phyloP scores from a whole-genome alignment of 92 coral and sea anemone species.

The Hydrozoanthus gracilis region DNA sequence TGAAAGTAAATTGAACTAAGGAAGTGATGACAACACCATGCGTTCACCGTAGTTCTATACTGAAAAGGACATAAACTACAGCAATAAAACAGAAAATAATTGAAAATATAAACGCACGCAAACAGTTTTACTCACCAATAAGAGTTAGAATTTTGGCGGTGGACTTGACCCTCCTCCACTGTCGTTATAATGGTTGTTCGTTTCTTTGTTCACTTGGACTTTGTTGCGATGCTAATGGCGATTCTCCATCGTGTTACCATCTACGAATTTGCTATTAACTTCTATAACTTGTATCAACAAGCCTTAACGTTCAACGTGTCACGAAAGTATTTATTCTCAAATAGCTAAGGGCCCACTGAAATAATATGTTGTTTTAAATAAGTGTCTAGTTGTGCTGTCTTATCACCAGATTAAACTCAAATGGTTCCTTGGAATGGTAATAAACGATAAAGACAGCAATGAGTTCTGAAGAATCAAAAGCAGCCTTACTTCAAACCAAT shows the following conservation, averaged over 20 bases:
- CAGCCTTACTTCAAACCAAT: neutral
- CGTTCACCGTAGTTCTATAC: no score
- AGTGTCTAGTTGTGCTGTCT: neutral
- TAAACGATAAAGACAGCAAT: neutral
- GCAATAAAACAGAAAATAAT: neutral
- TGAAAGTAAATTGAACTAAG: no score
- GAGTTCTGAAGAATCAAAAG: neutral
- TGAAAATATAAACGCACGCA: neutral
- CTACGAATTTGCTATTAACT: neutral
- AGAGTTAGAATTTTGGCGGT: constrained; percentile 23
- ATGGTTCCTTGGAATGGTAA: neutral
- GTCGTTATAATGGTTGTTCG: neutral
- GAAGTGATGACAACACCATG: neutral
- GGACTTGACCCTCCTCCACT: neutral
- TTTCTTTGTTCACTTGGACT: neutral
- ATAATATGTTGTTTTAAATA: neutral
- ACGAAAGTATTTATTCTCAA: neutral
- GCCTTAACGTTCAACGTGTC: neutral
- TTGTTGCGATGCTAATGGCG: neutral
- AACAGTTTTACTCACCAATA: neutral
- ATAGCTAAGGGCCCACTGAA: neutral
- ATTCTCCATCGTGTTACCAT: neutral
- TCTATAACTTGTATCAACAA: neutral
- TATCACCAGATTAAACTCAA: neutral
- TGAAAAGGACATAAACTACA: neutral